Percentiles rank a stretch among this genome's conserved stretches.
Evolutionary conservation across 2,113 vertebrate genomes (phyloP).

Genomic region (Herpetotheres cachinnans): DNA sequence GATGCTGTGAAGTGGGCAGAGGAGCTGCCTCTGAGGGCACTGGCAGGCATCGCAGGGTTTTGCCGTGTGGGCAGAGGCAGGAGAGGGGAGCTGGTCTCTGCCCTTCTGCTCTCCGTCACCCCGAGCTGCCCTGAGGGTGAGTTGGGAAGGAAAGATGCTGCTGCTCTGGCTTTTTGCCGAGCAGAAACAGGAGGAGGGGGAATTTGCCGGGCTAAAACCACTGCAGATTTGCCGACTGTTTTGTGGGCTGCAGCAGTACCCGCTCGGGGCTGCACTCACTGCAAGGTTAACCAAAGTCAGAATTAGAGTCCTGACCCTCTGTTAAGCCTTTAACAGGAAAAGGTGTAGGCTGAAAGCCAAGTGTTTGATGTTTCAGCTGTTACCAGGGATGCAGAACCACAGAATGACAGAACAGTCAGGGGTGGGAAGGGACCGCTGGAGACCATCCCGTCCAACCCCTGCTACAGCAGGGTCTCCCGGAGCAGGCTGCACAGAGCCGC

Average conservation of each 20-base stretch:
- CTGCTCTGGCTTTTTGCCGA: not conserved
- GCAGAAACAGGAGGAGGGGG: too few species aligned
- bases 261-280: fast-evolving
- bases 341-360: not conserved
- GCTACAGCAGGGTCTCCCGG: too few species aligned
- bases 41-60: not conserved
- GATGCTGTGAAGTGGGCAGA: fast-evolving
- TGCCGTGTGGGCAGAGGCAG: fast-evolving
- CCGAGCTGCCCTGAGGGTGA: fast-evolving
- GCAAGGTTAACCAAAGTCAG: not conserved
- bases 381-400: not conserved
- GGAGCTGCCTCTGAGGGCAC: not conserved
- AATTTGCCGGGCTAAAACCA: not conserved
- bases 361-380: not conserved
- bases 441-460: too few species aligned
- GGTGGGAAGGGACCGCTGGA: too few species aligned
- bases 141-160: not conserved
- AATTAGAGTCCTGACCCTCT: not conserved
- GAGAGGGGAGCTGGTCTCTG: not conserved
- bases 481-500: too few species aligned
- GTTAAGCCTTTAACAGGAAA: not conserved
- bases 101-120: not conserved
- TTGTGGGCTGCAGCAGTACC: not conserved
- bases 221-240: not conserved
- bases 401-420: too few species aligned